Percentiles rank a stretch among this genome's conserved stretches.
Conservation (phyloP, 2,888 invertebrate species). For the Plebejus argus region DNA sequence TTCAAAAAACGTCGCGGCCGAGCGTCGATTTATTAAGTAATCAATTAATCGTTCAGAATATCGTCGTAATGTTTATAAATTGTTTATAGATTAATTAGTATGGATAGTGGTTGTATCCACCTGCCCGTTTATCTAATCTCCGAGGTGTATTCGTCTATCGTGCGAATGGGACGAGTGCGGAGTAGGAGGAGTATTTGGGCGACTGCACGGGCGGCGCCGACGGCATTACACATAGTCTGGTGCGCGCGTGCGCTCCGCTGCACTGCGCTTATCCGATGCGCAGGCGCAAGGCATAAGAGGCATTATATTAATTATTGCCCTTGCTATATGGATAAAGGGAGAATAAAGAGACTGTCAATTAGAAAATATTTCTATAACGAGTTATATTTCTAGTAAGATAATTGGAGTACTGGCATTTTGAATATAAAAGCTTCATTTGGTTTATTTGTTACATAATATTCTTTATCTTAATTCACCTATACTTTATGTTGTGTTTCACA, state of each 20-base stretch:
- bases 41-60: neutral
- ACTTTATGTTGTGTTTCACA: too few relatives aligned
- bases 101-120: neutral
- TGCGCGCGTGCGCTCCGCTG: slow-evolving; percentile 70
- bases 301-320: too few relatives aligned
- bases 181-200: slow-evolving; percentile 1
- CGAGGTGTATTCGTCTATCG: slow-evolving; percentile 27
- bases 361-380: too few relatives aligned
- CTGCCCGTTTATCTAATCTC: slow-evolving; percentile 23
- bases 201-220: slow-evolving; percentile 37
- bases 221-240: slow-evolving; percentile 68
- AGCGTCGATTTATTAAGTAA: neutral
- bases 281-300: slow-evolving; percentile 43
- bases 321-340: too few relatives aligned
- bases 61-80: slow-evolving; percentile 14
- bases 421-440: too few relatives aligned
- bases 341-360: too few relatives aligned
- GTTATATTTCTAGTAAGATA: too few relatives aligned
- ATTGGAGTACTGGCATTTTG: too few relatives aligned
- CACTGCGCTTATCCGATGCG: slow-evolving; percentile 58
- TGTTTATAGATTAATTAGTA: slow-evolving; percentile 6
- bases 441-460: too few relatives aligned
- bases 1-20: neutral
- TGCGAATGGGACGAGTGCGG: neutral
- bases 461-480: too few relatives aligned